Conservation (phyloP, 2,113 vertebrate species). For the Chaetodon auriga region DNA sequence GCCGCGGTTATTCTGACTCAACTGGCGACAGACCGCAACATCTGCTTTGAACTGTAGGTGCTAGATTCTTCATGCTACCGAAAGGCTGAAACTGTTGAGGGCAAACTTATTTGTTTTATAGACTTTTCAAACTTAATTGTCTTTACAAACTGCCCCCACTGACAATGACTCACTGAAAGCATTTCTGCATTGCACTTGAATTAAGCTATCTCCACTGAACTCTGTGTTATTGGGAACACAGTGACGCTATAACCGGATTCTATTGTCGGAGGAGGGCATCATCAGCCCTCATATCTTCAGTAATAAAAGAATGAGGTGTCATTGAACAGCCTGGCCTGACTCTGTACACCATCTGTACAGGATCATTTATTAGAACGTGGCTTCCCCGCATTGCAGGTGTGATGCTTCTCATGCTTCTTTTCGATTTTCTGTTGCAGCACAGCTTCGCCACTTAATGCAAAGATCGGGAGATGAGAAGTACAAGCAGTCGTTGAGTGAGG, state of each 20-base stretch:
- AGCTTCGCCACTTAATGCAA: slow-evolving; percentile 34
- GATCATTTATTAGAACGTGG: slow-evolving; percentile 66
- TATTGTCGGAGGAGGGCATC: slow-evolving; percentile 51
- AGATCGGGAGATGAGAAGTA: slow-evolving; percentile 26
- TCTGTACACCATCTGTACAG: slow-evolving; percentile 23
- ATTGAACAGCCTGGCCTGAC: slow-evolving; percentile 31
- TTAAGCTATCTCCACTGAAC: slow-evolving; percentile 43
- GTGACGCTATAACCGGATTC: slow-evolving; percentile 59
- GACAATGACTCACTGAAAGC: slow-evolving; percentile 18
- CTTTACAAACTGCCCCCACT: slow-evolving; percentile 33
- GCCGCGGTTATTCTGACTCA: slow-evolving; percentile 50
- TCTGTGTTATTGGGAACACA: slow-evolving; percentile 64
- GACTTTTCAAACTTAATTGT: slow-evolving; percentile 65
- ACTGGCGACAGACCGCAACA: slow-evolving; percentile 55
- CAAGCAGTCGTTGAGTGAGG: slow-evolving; percentile 24
- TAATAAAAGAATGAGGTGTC: slow-evolving; percentile 57
- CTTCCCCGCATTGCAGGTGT: slow-evolving; percentile 64
- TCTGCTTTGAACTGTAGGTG: slow-evolving; percentile 54
- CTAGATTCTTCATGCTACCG: slow-evolving; percentile 44
- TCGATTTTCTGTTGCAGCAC: slow-evolving; percentile 31
- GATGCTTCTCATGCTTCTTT: slow-evolving; percentile 40
- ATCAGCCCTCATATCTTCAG: slow-evolving; percentile 52
- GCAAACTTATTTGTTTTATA: slow-evolving; percentile 59
- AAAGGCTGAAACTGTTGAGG: slow-evolving; percentile 39
- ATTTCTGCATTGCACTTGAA: slow-evolving; percentile 60